These are phyloP conservation scores for Choloepus hoffmanni DNA, from an alignment of 2,113 vertebrate genomes.

Conservation along the genomic window DNA sequence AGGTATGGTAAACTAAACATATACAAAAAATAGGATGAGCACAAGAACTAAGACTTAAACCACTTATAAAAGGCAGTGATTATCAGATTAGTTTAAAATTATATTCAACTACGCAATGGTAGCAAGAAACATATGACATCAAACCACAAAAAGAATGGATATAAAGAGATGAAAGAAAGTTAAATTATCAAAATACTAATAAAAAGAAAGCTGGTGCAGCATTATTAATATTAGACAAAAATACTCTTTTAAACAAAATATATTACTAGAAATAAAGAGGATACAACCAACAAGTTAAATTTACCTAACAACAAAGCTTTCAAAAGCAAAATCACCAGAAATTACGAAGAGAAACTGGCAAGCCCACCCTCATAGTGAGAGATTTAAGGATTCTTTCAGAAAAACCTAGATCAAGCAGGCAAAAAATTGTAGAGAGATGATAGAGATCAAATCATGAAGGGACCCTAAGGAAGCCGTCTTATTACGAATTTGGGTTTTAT, in stretches of 20 bases:
- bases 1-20: neutral
- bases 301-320: constrained; percentile 42
- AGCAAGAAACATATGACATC: constrained; percentile 4
- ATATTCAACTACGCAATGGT: neutral
- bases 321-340: constrained; percentile 52
- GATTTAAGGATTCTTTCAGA: constrained; percentile 31
- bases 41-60: constrained; percentile 33
- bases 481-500: constrained; percentile 55
- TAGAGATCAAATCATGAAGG: neutral
- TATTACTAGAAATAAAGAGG: constrained; percentile 37
- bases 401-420: neutral
- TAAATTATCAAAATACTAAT: constrained; percentile 25
- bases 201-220: constrained; percentile 36
- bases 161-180: neutral
- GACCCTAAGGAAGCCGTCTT: constrained; percentile 23
- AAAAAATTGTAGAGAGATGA: neutral
- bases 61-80: neutral
- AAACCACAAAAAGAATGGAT: neutral
- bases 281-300: neutral
- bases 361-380: neutral
- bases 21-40: neutral
- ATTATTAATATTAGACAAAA: constrained; percentile 43
- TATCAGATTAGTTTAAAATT: constrained; percentile 33
- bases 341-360: constrained; percentile 4
- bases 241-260: constrained; percentile 25